phyloP scores from a whole-genome alignment of 1,140 invertebrate species.

The Helicorthomorpha holstii region DNA sequence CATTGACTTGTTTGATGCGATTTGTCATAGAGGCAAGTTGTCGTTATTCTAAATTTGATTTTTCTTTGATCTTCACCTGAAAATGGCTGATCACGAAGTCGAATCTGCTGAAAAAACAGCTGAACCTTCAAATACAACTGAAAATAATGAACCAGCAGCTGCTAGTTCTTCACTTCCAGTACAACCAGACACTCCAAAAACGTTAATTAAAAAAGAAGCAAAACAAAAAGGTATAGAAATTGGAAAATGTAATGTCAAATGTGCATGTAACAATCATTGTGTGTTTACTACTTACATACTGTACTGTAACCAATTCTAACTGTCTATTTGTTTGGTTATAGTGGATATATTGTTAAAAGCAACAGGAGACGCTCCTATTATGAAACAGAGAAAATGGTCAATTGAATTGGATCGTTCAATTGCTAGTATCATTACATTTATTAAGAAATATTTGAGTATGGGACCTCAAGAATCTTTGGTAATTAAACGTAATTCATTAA shows the following conservation, averaged over 20 bases:
- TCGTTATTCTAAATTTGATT: too few species aligned
- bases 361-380: conserved; percentile 89
- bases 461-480: conserved; percentile 69
- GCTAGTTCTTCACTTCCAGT: background rate
- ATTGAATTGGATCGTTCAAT: conserved; percentile 77
- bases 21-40: too few species aligned
- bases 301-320: background rate
- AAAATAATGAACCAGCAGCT: background rate
- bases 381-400: conserved; percentile 90
- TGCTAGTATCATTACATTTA: conserved; percentile 70
- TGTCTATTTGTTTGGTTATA: conserved; percentile 26
- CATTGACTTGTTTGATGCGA: too few species aligned
- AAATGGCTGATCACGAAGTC: too few species aligned
- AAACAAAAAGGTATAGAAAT: background rate
- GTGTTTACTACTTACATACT: background rate
- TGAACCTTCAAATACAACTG: too few species aligned
- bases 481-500: too few species aligned
- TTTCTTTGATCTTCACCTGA: too few species aligned
- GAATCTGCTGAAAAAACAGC: too few species aligned
- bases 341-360: conserved; percentile 86
- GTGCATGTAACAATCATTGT: background rate
- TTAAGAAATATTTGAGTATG: conserved; percentile 75
- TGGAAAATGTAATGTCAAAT: background rate
- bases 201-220: background rate
- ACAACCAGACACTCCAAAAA: background rate